Evolutionary conservation across 2,888 invertebrate genomes (phyloP), one percentile per base, ranked within the genome.

Genomic region (Phengaris alcon): DNA sequence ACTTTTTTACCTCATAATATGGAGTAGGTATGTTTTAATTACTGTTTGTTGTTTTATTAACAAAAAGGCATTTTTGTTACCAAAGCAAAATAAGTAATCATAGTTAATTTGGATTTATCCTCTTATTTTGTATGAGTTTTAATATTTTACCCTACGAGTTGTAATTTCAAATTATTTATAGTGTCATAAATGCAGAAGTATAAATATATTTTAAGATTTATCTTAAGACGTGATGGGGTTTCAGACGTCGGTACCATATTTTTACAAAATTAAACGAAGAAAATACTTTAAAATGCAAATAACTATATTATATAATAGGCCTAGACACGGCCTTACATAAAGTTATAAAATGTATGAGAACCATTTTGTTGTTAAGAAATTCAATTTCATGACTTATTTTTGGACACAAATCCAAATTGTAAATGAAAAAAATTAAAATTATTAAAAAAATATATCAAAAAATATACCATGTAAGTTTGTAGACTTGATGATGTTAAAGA

Each of bases 171-270:
- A 35, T 64, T 64, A 6, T 64, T 64, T 64, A 48, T n/a, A 48
- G 69, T 69, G 69, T 48, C 69, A 69, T 69, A 68, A 22, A 35
- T 12, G 64, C 64, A 48, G 48, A 69, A 48, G 6, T n/a, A n/a
- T 68, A 13, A 46, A 69, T 69, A 48, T 69, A 69, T 69, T 69
- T 48, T 69, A 48, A 46, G 48, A 69, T 48, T 69, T 48, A 48
- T 15, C 5, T 8, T 69, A 48, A 48, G 48, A 69, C 46, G 8
- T 15, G 48, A 15, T 48, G 69, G 69, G 69, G 69, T 69, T 69
- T 69, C 69, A 69, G 15, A 46, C 9, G 69, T 69, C 69, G 22
- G 48, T 64, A 64, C 6, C 22, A 59, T 59, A 22, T 22, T 59
- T 22, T 59, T 22, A 64, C 64, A 44, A 64, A 35, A 64, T 64